phyloP scores from a whole-genome alignment of 2,888 invertebrate genomes.

The Fabriciana adippe region DNA sequence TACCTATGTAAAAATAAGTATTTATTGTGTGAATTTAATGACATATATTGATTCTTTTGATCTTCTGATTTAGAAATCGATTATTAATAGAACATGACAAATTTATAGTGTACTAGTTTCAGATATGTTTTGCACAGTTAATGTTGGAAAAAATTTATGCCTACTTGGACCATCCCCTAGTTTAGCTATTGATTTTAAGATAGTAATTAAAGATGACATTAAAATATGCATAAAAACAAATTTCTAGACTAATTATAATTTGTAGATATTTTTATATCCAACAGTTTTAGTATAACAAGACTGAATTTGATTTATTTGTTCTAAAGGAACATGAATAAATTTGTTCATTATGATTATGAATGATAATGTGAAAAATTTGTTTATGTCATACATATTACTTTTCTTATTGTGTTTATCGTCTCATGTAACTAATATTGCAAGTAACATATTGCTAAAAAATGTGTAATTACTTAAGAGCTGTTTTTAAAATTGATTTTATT shows the following conservation, averaged over 20 bases:
- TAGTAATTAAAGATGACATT: conserved; percentile 17
- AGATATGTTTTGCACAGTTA: conserved; percentile 33
- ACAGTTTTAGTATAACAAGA: conserved; percentile 46
- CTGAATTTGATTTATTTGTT: conserved; percentile 53
- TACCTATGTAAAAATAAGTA: conserved; percentile 31
- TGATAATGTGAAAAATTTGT: conserved; percentile 9
- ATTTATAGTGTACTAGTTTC: conserved; percentile 27
- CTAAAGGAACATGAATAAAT: conserved; percentile 12
- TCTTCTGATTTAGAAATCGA: background rate
- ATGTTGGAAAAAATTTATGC: conserved; percentile 18
- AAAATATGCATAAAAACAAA: conserved; percentile 12
- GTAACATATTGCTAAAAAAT: background rate
- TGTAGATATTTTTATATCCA: conserved; percentile 33
- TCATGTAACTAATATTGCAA: background rate
- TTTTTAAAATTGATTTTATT: background rate
- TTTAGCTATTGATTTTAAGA: conserved; percentile 27
- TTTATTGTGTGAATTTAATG: conserved; percentile 33
- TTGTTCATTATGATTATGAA: background rate
- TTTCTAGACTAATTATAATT: conserved; percentile 25
- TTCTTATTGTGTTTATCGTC: conserved; percentile 1
- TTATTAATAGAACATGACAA: conserved; percentile 30
- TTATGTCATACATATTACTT: background rate
- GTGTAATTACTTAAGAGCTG: background rate
- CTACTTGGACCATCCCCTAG: conserved; percentile 29
- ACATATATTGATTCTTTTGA: conserved; percentile 2